phyloP scores from a whole-genome alignment of 2,888 invertebrate genomes.

The Microctonus aethiopoides region DNA sequence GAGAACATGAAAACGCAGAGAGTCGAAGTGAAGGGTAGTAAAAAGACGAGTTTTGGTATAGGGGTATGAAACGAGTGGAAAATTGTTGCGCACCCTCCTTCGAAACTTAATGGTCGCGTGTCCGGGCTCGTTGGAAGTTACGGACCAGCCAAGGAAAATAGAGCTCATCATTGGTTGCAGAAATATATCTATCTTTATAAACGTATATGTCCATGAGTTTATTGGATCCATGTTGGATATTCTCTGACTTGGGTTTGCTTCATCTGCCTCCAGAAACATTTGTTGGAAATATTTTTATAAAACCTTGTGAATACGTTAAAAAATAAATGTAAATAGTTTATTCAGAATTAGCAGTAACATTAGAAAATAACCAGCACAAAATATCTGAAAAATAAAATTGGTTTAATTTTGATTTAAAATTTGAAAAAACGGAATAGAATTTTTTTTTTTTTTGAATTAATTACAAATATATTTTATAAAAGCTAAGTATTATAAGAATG shows the following conservation, averaged over 20 bases:
- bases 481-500: not conserved
- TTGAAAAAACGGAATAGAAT: too few relatives aligned
- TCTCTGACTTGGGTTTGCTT: not conserved
- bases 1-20: too few relatives aligned
- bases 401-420: too few relatives aligned
- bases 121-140: conserved; percentile 9
- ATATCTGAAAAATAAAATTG: too few relatives aligned
- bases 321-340: too few relatives aligned
- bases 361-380: too few relatives aligned
- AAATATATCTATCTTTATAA: not conserved
- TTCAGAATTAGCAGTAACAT: too few relatives aligned
- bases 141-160: conserved; percentile 8
- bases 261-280: too few relatives aligned
- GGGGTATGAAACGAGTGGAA: conserved; percentile 13
- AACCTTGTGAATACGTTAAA: too few relatives aligned
- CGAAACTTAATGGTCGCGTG: conserved; percentile 13
- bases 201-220: not conserved
- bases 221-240: not conserved
- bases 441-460: not conserved
- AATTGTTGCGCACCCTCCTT: conserved; percentile 20
- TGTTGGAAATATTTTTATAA: too few relatives aligned
- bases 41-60: not conserved
- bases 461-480: not conserved
- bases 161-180: conserved; percentile 19
- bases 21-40: not conserved